phyloP scores from a whole-genome alignment of 2,113 vertebrate species.

The Dipodomys merriami region DNA sequence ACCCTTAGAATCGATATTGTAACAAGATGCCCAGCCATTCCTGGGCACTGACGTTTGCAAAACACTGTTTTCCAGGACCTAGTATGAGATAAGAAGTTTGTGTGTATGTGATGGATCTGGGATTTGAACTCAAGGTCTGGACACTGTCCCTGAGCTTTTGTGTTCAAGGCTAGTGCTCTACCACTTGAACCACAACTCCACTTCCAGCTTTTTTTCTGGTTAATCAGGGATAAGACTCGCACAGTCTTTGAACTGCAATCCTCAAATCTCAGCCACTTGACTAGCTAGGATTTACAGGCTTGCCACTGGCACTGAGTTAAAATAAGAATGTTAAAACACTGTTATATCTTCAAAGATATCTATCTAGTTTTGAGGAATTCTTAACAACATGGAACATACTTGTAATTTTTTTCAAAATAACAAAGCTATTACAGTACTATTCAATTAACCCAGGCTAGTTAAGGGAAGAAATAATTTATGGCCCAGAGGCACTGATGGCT shows the following conservation, averaged over 20 bases:
- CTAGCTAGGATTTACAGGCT: too few relatives aligned
- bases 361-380: not conserved
- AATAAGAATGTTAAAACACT: not conserved
- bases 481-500: too few relatives aligned
- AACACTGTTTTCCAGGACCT: not conserved
- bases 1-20: not conserved
- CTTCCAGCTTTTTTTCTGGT: too few relatives aligned
- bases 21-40: not conserved
- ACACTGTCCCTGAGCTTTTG: too few relatives aligned
- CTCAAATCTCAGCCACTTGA: not conserved
- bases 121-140: too few relatives aligned
- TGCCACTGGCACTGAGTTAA: not conserved
- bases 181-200: too few relatives aligned
- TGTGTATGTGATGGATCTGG: too few relatives aligned
- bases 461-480: not conserved
- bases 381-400: not conserved
- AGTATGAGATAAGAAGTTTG: too few relatives aligned
- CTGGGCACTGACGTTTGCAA: not conserved
- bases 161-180: too few relatives aligned
- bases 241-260: too few relatives aligned
- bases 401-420: constrained; percentile 9
- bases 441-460: not conserved
- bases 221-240: too few relatives aligned
- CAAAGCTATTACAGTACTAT: not conserved
- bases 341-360: not conserved